Evolutionary conservation across 2,113 vertebrate species (phyloP).

Genomic region (Entomyzon cyanotis): DNA sequence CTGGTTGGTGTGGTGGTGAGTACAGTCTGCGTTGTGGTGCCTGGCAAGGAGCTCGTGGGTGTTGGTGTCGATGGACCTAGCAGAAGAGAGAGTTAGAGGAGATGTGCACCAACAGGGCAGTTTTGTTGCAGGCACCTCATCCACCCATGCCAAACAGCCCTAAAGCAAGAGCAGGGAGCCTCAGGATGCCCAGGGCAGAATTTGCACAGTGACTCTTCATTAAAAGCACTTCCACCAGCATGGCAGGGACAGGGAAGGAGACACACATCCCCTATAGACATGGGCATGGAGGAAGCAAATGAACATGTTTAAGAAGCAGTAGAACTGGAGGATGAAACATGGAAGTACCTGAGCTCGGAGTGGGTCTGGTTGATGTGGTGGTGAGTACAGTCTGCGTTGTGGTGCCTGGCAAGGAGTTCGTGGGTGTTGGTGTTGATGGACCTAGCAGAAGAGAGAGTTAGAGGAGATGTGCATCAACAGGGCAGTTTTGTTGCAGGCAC

Average conservation of each 20-base stretch:
- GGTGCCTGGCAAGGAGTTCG: accelerated
- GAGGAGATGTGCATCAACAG: accelerated
- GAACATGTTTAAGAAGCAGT: too few relatives aligned
- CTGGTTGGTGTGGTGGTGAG: too few relatives aligned
- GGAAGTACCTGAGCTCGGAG: background rate
- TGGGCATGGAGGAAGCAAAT: too few relatives aligned
- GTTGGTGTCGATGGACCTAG: background rate
- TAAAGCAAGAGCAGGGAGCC: background rate
- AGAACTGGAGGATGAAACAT: too few relatives aligned
- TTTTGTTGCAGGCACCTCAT: accelerated
- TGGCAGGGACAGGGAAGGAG: too few relatives aligned
- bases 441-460: background rate
- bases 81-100: background rate
- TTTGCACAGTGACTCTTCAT: background rate
- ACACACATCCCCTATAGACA: too few relatives aligned
- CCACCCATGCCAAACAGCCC: background rate
- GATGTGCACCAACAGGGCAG: accelerated
- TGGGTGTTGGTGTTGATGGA: background rate
- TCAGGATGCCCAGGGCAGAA: background rate
- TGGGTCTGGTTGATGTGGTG: accelerated
- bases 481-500: accelerated
- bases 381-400: background rate
- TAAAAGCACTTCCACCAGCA: background rate
- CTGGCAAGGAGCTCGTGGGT: too few relatives aligned
- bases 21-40: too few relatives aligned